Percentiles rank a stretch among this genome's conserved stretches.
Conservation (phyloP, 2,113 vertebrate genomes). For the Prietella phreatophila region DNA sequence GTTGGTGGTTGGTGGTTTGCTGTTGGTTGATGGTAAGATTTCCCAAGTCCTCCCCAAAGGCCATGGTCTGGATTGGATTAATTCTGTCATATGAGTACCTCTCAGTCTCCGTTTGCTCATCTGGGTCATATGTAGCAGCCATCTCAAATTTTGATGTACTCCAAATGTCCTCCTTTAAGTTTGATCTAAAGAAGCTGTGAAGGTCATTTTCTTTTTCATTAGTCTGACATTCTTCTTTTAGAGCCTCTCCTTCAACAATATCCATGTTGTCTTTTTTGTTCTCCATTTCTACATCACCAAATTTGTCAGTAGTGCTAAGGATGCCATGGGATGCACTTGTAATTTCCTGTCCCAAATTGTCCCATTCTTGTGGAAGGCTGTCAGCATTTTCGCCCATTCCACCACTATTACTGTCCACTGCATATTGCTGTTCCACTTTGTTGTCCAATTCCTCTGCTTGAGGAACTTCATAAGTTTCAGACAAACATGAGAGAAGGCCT, state of each 20-base stretch:
- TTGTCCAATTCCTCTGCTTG: conserved; percentile 50
- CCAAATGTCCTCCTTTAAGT: conserved; percentile 63
- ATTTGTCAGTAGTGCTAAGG: conserved; percentile 14
- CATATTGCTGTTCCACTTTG: conserved; percentile 28
- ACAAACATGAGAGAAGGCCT: conserved; percentile 36
- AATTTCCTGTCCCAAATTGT: conserved; percentile 29
- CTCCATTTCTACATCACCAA: conserved; percentile 17
- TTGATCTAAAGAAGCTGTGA: conserved; percentile 51
- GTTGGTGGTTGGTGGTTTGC: conserved; percentile 36
- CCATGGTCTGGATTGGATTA: conserved; percentile 48
- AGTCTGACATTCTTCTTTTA: conserved; percentile 43
- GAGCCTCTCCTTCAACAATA: conserved; percentile 49
- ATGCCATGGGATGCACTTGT: conserved; percentile 2
- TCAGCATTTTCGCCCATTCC: neutral
- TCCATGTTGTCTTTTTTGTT: conserved; percentile 30
- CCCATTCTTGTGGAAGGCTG: neutral
- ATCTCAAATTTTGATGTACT: conserved; percentile 50
- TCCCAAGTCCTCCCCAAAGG: conserved; percentile 55
- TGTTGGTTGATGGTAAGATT: conserved; percentile 49
- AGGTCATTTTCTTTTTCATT: conserved; percentile 52
- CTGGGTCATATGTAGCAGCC: conserved; percentile 60
- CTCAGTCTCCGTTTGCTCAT: conserved; percentile 51
- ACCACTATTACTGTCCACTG: conserved; percentile 2
- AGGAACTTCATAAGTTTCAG: conserved; percentile 15
- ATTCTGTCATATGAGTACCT: conserved; percentile 22